These are phyloP conservation scores for Nephrotoma guestfalica DNA, from an alignment of 2,888 invertebrate species.

Conservation along the genomic window DNA sequence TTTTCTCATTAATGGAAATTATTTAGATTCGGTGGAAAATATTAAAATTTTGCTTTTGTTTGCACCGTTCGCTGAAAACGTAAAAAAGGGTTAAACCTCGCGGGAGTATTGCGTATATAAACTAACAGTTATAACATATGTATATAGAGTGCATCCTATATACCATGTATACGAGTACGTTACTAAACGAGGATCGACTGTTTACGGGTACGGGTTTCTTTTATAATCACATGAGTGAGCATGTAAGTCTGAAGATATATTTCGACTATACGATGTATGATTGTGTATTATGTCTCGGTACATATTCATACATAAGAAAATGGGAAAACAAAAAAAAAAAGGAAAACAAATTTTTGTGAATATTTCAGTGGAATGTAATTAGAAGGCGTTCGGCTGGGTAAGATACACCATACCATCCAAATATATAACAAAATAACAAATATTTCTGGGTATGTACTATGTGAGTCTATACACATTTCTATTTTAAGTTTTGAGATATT, in stretches of 20 bases:
- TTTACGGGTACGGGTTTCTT: background rate
- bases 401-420: too few relatives aligned
- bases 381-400: background rate
- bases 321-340: background rate
- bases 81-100: background rate
- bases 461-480: background rate
- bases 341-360: background rate
- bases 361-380: background rate
- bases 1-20: background rate
- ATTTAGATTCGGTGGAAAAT: background rate
- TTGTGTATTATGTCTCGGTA: background rate
- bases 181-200: too few relatives aligned
- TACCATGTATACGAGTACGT: background rate
- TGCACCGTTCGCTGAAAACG: background rate
- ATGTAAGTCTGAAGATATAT: background rate
- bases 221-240: background rate
- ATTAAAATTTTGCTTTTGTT: background rate
- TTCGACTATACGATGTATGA: background rate
- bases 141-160: background rate
- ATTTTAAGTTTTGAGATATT: background rate
- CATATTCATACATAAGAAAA: background rate
- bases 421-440: background rate
- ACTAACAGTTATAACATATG: background rate
- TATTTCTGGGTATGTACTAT: background rate
- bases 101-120: background rate